These are phyloP conservation scores for Notolabrus celidotus DNA, from an alignment of 2,797 vertebrate species.

Conservation along the genomic window DNA sequence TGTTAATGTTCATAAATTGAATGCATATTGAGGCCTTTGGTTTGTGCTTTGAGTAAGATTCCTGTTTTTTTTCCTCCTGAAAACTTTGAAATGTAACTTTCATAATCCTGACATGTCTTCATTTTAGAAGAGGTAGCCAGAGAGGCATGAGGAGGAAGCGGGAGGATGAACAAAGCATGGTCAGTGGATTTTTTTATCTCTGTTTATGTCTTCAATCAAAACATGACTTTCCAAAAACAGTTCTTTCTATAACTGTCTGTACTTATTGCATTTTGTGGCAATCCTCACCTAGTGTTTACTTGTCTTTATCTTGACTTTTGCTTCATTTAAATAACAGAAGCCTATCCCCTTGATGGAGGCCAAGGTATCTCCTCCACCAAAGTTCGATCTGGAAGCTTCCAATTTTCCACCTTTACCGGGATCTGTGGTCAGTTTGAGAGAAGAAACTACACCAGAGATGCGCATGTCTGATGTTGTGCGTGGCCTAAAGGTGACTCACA, in stretches of 20 bases:
- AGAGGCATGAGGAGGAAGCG: constrained; percentile 90
- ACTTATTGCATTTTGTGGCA: no score
- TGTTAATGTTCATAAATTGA: background rate
- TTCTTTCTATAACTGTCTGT: background rate
- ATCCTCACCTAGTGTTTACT: background rate
- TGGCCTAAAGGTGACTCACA: constrained; percentile 89
- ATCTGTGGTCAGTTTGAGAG: constrained; percentile 85
- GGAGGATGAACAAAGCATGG: constrained; percentile 90
- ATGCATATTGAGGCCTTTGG: background rate
- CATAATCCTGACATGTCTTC: background rate
- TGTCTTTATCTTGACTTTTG: background rate
- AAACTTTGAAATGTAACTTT: background rate
- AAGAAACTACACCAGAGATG: constrained; percentile 90
- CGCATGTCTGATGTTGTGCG: constrained; percentile 95
- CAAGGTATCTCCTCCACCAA: constrained; percentile 90
- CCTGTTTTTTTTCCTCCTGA: background rate
- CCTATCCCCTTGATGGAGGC: constrained; percentile 85
- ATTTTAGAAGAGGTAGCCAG: constrained; percentile 88
- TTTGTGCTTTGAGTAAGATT: background rate
- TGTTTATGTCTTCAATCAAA: background rate
- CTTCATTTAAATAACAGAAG: constrained; percentile 79
- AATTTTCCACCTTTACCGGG: constrained; percentile 97
- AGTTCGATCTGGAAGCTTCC: constrained; percentile 94
- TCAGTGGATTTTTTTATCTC: constrained; percentile 58
- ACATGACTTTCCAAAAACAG: background rate